Base-by-base conservation (phyloP, 2,797 vertebrate genomes). In the Hapalemur alaotrensis region DNA sequence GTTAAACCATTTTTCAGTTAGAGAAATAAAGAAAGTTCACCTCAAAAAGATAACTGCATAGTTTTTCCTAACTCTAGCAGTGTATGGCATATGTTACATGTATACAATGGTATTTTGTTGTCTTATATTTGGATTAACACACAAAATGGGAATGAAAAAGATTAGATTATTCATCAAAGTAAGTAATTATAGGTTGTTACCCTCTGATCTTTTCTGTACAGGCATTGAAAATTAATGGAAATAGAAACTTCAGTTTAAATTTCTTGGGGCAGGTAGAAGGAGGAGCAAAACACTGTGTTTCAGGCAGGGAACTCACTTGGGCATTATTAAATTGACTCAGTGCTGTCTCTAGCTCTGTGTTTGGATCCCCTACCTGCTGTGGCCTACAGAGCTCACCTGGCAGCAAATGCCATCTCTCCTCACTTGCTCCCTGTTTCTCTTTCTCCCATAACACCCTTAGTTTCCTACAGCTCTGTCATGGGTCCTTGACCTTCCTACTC, bases 1-100 rank as follows among this genome's bases (percentile, higher is more conserved):
- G 43, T 88, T 83, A 87, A 96, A 20, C 32, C 90, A 35, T 89
- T 89, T 84, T 69, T 92, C 41, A 20, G 41, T 83, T 82, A 38
- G 17, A 35, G 89, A 41, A 69, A 48, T 75, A 78, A 91, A 65
- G 57, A 94, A 92, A 91, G 85, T 20, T 73, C 54, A 85, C 8
- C 69, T 70, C 65, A 85, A 8, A 67, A 80, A 96, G 15, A 50
- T 79, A 81, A 54, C 72, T 43, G 6, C 10, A 61, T 67, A 81
- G 5, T 76, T 90, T 93, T 93, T 54, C 28, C 15, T 94, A 25
- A 75, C 7, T 25, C 50, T 89, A 70, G 67, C 32, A 70, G 4
- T 46, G 2, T 43, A 28, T 70, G 14, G 63, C 8, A 18, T 82
- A 35, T 57, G 18, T 54, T 83, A 70, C 17, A 28, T 61, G 14